A percentile compares a stretch with the other conserved stretches of the same genome.
phyloP scores from a whole-genome alignment of 92 coral and sea anemone species.

The Pocillopora grandis region DNA sequence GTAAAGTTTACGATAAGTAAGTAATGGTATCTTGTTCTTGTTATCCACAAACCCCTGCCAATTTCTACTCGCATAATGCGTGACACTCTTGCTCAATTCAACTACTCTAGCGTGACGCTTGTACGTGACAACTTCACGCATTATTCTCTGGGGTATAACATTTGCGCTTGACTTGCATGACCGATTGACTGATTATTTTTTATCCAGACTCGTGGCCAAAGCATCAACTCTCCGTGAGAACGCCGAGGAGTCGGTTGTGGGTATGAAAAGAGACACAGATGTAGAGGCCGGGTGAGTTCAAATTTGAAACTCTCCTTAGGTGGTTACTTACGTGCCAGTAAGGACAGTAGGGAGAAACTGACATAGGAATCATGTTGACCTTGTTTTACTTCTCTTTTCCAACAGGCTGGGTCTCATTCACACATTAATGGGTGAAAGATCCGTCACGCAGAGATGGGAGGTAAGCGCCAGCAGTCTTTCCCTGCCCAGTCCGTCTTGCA shows the following conservation, averaged over 20 bases:
- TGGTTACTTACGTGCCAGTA: not conserved
- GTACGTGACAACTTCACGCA: not conserved
- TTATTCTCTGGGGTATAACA: not conserved
- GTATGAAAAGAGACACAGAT: slow-evolving; percentile 91
- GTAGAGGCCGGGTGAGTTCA: slow-evolving; percentile 86
- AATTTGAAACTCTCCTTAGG: not conserved
- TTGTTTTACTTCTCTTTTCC: not conserved
- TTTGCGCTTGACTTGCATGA: not conserved
- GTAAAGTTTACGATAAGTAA: slow-evolving; percentile 94
- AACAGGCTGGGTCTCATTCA: slow-evolving; percentile 84
- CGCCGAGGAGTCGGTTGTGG: slow-evolving; percentile 86
- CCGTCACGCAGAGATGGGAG: slow-evolving; percentile 99
- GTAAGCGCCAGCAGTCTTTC: slow-evolving; percentile 37
- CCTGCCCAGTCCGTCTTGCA: not conserved
- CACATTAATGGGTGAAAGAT: slow-evolving; percentile 90
- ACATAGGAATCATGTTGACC: not conserved
- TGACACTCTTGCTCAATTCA: not conserved
- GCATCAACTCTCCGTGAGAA: slow-evolving; percentile 76
- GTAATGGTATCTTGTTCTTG: slow-evolving; percentile 6
- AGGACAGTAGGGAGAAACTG: not conserved
- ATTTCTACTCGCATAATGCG: not conserved
- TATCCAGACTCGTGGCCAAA: slow-evolving; percentile 60
- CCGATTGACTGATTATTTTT: not conserved
- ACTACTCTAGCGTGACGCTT: not conserved
- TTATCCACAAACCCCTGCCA: not conserved